Conservation (phyloP, 2,797 vertebrate species). For the Rhabdophis nuchalis region DNA sequence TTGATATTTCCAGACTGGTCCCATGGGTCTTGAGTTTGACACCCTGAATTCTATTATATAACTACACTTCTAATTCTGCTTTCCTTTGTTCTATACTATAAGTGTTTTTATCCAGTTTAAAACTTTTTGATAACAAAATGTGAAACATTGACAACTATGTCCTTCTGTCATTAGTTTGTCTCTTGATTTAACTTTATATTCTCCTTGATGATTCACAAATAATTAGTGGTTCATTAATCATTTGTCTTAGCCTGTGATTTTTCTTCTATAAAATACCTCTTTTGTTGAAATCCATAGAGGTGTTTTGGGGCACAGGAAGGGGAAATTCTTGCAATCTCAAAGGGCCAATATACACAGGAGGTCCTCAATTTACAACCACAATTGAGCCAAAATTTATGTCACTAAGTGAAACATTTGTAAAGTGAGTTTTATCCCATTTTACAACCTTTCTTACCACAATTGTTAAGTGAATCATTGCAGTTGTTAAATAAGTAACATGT, state of each 20-base stretch:
- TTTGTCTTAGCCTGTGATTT: neutral
- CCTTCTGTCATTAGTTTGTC: neutral
- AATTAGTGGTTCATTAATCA: neutral
- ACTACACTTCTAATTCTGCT: neutral
- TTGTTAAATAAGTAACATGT: neutral
- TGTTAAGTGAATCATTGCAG: neutral
- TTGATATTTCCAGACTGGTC: too few relatives aligned
- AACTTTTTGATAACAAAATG: neutral
- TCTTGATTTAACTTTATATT: neutral
- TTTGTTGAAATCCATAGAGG: neutral
- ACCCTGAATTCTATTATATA: neutral
- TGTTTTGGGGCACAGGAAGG: neutral
- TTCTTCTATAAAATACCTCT: neutral
- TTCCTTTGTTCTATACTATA: neutral
- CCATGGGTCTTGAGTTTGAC: too few relatives aligned
- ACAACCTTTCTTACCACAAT: neutral
- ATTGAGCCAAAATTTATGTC: neutral
- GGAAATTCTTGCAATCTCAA: constrained; percentile 19
- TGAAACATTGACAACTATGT: neutral
- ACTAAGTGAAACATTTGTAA: neutral
- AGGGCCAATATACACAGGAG: constrained; percentile 26
- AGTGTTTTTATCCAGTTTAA: neutral
- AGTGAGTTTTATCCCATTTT: neutral
- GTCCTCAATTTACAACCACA: neutral
- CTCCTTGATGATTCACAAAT: neutral